phyloP scores from a whole-genome alignment of 2,113 vertebrate species.

The Alexandromys fortis region DNA sequence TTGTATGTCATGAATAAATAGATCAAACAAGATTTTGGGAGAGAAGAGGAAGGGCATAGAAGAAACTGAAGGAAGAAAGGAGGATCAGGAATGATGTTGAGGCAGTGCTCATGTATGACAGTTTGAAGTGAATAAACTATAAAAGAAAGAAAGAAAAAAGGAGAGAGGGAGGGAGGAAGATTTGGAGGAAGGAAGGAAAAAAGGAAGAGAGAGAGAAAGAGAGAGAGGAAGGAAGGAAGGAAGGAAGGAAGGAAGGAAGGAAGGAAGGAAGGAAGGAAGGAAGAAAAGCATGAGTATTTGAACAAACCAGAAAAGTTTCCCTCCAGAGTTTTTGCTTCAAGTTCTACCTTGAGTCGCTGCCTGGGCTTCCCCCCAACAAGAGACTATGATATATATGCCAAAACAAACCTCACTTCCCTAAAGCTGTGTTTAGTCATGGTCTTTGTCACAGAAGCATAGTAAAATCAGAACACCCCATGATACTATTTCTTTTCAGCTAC shows the following conservation, averaged over 20 bases:
- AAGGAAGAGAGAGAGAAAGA: fast-evolving
- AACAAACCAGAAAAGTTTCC: background rate
- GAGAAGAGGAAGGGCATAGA: background rate
- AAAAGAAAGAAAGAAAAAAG: background rate
- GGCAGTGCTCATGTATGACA: no score
- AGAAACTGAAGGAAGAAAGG: background rate
- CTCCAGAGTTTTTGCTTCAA: background rate
- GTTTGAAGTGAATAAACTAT: background rate
- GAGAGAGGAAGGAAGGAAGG: background rate
- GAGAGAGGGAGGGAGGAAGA: background rate
- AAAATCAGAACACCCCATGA: background rate
- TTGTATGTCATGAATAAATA: background rate
- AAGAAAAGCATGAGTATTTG: background rate
- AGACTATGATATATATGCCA: background rate
- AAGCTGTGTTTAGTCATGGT: background rate
- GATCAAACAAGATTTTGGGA: no score
- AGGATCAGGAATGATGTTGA: background rate
- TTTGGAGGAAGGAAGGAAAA: fast-evolving
- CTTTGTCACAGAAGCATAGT: background rate
- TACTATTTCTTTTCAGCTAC: background rate
- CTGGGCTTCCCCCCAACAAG: background rate
- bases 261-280: background rate
- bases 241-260: no score
- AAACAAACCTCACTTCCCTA: background rate
- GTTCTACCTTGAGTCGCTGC: background rate